A percentile compares a stretch with the other conserved stretches of the same genome.
Conservation (phyloP, 2,113 vertebrate genomes). For the Xiphophorus maculatus region DNA sequence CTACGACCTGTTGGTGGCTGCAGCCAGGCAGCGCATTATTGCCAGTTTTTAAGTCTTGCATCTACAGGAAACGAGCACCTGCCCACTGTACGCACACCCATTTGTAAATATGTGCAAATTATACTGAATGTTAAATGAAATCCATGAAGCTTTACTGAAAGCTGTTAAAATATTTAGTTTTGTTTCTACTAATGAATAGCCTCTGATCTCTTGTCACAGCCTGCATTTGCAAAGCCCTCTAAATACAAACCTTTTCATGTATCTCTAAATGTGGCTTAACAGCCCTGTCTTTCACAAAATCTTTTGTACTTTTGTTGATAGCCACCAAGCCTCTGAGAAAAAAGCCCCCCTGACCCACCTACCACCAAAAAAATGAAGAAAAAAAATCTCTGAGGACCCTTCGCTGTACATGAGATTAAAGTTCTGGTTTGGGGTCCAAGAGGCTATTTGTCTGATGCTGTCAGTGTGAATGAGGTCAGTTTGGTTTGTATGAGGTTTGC, state of each 20-base stretch:
- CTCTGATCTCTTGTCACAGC: slow-evolving; percentile 26
- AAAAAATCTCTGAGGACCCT: slow-evolving; percentile 26
- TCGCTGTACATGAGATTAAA: slow-evolving; percentile 66
- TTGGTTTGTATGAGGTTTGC: slow-evolving; percentile 62
- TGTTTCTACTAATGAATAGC: slow-evolving; percentile 43
- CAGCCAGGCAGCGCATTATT: slow-evolving; percentile 49
- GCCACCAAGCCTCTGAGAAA: slow-evolving; percentile 28
- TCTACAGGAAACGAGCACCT: slow-evolving; percentile 60
- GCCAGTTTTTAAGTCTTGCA: slow-evolving; percentile 50
- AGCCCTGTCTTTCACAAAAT: slow-evolving; percentile 7
- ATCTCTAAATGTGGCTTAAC: slow-evolving; percentile 39
- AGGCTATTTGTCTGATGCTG: slow-evolving; percentile 36
- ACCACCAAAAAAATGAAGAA: not conserved
- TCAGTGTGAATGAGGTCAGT: slow-evolving; percentile 26
- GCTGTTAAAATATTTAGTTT: slow-evolving; percentile 52
- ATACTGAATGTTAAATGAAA: slow-evolving; percentile 71
- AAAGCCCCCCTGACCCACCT: not conserved
- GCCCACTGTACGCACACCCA: slow-evolving; percentile 71
- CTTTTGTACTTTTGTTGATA: slow-evolving; percentile 69
- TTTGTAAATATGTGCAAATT: slow-evolving; percentile 77
- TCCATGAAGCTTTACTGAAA: slow-evolving; percentile 61
- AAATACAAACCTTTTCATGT: not conserved
- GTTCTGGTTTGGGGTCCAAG: slow-evolving; percentile 29
- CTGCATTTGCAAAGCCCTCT: no score
- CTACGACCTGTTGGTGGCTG: slow-evolving; percentile 47